Base-by-base conservation (phyloP, 2,888 invertebrate genomes). In the Petrophora chlorosata region DNA sequence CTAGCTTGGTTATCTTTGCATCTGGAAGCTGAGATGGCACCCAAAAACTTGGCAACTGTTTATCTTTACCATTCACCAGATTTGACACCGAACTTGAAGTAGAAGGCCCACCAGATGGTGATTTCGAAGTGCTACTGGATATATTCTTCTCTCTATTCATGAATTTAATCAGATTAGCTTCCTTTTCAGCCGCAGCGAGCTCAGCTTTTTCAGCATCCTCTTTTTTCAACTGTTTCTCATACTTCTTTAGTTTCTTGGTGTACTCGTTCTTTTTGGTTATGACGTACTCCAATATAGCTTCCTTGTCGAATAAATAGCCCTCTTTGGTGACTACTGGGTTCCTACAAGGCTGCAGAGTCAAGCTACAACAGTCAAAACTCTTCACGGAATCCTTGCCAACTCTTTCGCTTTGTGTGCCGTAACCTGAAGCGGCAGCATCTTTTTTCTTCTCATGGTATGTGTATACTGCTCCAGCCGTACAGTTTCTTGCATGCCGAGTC, bases 401-500 rank as follows among this genome's bases (percentile, higher is more conserved):
- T 69, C 99, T 91, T 78, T 95, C 95, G 34, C 92, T 93, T 77
- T 95, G 94, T 19, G 96, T 96, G 1, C 96, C 99, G 82, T 98
- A 99, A 4, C 99, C 99, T 8, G 98, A 98, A 5, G 96, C 94
- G 28, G 95, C 94, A 1, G 98, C 97, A 77, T 99, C 99, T 76
- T 98, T 98, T 79, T 98, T 96, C 85, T 98, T 97, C 77, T 99
- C 99, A 69, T 98, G 97, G 70, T 99, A 99, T 0, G 99, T 98
- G 79, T 99, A 99, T 5, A 99, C 99, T 5, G 99, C 97, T 45
- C 98, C 98, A 0, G 99, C 99, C 1, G 99, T 99, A 73, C 98
- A 98, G 87, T 99, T 99, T 81, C 97, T 94, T 5, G 98, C 99
- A 77, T 99, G 99, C 41, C 99, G 93, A 0, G 98, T 98, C 98